Conservation (phyloP, 2,888 invertebrate genomes). For the Liopterus haemorrhoidalis region DNA sequence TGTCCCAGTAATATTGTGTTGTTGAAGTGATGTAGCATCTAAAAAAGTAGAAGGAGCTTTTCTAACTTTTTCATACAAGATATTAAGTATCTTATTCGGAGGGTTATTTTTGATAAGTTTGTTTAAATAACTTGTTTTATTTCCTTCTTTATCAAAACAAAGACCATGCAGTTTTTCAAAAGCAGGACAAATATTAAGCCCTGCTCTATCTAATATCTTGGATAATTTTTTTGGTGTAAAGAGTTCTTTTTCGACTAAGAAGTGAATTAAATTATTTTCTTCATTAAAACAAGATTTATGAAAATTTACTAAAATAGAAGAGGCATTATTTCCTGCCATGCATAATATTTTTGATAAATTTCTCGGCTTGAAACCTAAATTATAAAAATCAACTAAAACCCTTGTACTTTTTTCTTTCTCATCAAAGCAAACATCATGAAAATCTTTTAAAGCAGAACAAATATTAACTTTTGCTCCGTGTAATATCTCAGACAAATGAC, state of each 20-base stretch:
- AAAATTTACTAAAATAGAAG: conserved; percentile 35
- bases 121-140: conserved; percentile 34
- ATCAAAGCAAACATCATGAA: conserved; percentile 12
- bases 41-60: conserved; percentile 8
- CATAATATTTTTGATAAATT: conserved; percentile 29
- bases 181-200: conserved; percentile 27
- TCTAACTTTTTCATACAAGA: conserved; percentile 21
- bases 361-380: conserved; percentile 7
- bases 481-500: conserved; percentile 11
- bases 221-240: conserved; percentile 34
- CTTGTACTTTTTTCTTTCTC: conserved; percentile 4
- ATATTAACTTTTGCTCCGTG: conserved; percentile 13
- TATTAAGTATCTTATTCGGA: conserved; percentile 26
- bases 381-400: conserved; percentile 10
- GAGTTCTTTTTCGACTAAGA: conserved; percentile 33
- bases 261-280: conserved; percentile 13
- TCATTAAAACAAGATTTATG: conserved; percentile 28
- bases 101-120: conserved; percentile 31
- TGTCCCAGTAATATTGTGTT: no score
- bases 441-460: conserved; percentile 10
- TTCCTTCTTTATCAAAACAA: conserved; percentile 35
- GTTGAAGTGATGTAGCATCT: no score
- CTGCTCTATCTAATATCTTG: conserved; percentile 21
- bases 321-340: conserved; percentile 35
- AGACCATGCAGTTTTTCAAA: conserved; percentile 32